Base-by-base conservation (phyloP, 2,113 vertebrate genomes). In the Psittacara wagleri region DNA sequence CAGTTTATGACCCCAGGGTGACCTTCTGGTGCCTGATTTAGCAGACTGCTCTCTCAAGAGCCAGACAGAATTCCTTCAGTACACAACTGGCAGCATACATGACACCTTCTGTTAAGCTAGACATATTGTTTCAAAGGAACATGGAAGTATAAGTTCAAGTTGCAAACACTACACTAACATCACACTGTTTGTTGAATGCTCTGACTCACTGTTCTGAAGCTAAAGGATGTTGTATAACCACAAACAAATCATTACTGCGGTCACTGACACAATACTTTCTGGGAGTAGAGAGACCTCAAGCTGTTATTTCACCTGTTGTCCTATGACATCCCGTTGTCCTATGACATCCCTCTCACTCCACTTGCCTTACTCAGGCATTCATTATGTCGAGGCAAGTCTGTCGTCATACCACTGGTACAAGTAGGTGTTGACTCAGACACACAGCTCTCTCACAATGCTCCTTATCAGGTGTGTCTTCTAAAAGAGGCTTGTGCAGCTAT, bases 91-190 rank as follows among this genome's bases (percentile, higher is more conserved):
- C 95, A 94, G 97, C 93, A 84, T 68, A 15, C 29, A 94, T 86
- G 86, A 87, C 52, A 85, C 35, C 82, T 94, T 95, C 90, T 95
- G 75, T 91, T 79, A 96, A 96, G 92, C 67, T 80, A 82, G 80
- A 84, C 51, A 72, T 1, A 2, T 61, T 88, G 52, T 72, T 88
- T 92, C 91, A 86, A 90, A 97, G 81, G 22, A 95, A 96, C 79
- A 79, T 39, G 69, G 79, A 93, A 96, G 91, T 49, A 4, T 93
- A 96, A 92, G 75, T 87, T 89, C 76, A 95, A 94, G 95, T 52
- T 93, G 76, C 95, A 96, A 92, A 96, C 67, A 69, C 66, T 84
- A 92, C 84, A 92, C 23, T 86, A 69, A 91, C 91, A 93, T 29
- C 82, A 80, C 25, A 13, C n/a, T 46, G 63, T 83, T 92, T 84